Evolutionary conservation across 2,113 vertebrate species (phyloP), one percentile per base, ranked within the genome.

Genomic region (Furnarius figulus): DNA sequence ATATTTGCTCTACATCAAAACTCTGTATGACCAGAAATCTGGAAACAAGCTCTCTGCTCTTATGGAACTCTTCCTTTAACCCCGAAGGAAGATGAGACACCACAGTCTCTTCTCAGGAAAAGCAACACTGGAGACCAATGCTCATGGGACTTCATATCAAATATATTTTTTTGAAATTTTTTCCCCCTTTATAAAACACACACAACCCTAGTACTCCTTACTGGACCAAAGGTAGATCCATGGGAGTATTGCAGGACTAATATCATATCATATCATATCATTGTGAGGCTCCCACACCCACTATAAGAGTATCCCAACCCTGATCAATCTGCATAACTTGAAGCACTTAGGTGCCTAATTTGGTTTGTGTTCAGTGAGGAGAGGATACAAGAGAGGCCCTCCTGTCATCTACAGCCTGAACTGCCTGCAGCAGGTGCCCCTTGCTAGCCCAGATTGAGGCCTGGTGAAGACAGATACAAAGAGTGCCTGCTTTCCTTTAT

Each of bases 151-250:
- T 10, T 44, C 40, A 70, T 31, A 11, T 62, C 21, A 70, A 44
- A 53, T 5, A 3, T 5, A 4, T 35, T 68, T 39, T 42, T 71
- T 25, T 3, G 2, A 30, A n/a, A 6, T 5, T 15, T 6, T 35
- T 35, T 1, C 0, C 2, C 13, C 8, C 1, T 9, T 62, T 23
- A 27, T 28, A 31, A 14, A 9, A 19, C 16, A 3, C 25, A 42
- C 2, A 71, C 9, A 52, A 12, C 37, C 2, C 3, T 3, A n/a
- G 39, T 4, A 6, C 50, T 89, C 28, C 67, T 44, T 52, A 30
- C 19, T 68, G 19, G 9, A 80, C 40, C 13, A 35, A 39, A 55
- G 0, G 3, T 27, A 52, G 12, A 40, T 37, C 37, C 28, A 25
- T 5, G 24, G 65, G 46, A 84, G 25, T 10, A 44, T 14, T 58